A percentile compares a stretch with the other conserved stretches of the same genome.
These are phyloP conservation scores for Entosphenus tridentatus DNA, from an alignment of 2,113 vertebrate genomes.

Conservation along the genomic window DNA sequence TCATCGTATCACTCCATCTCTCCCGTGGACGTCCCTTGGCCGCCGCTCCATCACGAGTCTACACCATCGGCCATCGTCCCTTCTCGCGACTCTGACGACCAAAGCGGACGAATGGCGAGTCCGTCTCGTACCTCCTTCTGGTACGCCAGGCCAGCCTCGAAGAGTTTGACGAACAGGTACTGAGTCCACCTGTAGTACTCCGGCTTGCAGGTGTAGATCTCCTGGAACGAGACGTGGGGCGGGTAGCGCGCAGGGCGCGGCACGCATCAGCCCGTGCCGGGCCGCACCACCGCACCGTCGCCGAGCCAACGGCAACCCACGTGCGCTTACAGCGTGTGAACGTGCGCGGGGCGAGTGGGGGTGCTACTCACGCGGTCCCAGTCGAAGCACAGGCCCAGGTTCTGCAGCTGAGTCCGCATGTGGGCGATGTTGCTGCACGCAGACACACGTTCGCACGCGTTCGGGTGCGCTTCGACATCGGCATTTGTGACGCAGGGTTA, in stretches of 20 bases:
- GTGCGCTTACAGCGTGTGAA: too few species aligned
- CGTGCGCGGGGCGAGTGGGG: too few species aligned
- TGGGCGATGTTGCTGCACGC: constrained; percentile 51
- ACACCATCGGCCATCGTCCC: too few species aligned
- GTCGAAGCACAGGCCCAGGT: constrained; percentile 62
- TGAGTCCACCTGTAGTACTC: constrained; percentile 96
- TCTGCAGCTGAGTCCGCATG: constrained; percentile 65
- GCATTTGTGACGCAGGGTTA: too few species aligned
- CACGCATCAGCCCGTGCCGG: too few species aligned
- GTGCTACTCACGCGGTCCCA: constrained; percentile 66
- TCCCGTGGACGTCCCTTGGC: too few species aligned
- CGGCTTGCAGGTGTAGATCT: constrained; percentile 64
- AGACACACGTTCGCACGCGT: neutral
- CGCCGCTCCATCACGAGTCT: too few species aligned
- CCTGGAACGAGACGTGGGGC: constrained; percentile 21
- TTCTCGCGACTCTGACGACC: neutral
- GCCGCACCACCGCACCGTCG: too few species aligned
- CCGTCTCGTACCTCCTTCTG: constrained; percentile 60
- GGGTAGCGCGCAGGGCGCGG: too few species aligned
- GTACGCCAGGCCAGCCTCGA: constrained; percentile 61
- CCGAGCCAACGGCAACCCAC: too few species aligned
- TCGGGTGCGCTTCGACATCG: too few species aligned
- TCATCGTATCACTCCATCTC: too few species aligned
- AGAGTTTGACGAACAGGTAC: constrained; percentile 70
- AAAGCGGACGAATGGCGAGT: neutral